A percentile compares a stretch with the other conserved stretches of the same genome.
These are phyloP conservation scores for Solenopsis fugax DNA, from an alignment of 1,140 invertebrate species.

Conservation along the genomic window DNA sequence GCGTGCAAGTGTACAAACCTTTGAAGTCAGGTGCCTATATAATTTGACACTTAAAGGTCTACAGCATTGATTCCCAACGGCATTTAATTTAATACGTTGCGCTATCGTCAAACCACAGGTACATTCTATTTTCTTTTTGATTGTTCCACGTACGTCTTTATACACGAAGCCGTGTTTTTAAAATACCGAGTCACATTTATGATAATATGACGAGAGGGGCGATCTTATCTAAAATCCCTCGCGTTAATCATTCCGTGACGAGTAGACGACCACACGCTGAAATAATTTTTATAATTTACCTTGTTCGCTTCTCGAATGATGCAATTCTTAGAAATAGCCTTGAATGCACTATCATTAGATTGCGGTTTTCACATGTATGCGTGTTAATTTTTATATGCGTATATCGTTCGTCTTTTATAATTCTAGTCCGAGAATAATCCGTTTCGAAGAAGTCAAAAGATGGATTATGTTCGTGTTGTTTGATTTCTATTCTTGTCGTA, in stretches of 20 bases:
- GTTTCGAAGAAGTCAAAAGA: background rate
- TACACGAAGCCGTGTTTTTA: background rate
- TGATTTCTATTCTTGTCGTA: background rate
- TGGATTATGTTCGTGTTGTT: background rate
- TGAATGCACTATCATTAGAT: conserved; percentile 15
- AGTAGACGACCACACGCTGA: background rate
- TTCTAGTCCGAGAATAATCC: background rate
- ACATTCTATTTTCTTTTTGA: too few relatives aligned
- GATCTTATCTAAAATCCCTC: background rate
- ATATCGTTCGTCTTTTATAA: background rate
- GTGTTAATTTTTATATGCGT: background rate
- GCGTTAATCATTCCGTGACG: conserved; percentile 7
- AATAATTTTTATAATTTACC: conserved; percentile 44
- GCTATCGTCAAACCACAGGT: too few relatives aligned
- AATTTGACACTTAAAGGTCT: too few relatives aligned
- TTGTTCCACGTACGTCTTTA: too few relatives aligned
- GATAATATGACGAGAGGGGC: background rate
- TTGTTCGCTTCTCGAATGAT: background rate
- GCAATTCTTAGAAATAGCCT: conserved; percentile 15
- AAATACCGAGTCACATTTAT: background rate
- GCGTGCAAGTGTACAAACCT: too few relatives aligned
- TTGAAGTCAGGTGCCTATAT: too few relatives aligned
- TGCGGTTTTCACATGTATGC: conserved; percentile 29
- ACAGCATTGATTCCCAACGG: too few relatives aligned
- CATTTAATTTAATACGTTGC: too few relatives aligned